A percentile compares a stretch with the other conserved stretches of the same genome.
These are phyloP conservation scores for Pristionchus maxplancki DNA, from an alignment of 2,888 invertebrate genomes.

Conservation along the genomic window DNA sequence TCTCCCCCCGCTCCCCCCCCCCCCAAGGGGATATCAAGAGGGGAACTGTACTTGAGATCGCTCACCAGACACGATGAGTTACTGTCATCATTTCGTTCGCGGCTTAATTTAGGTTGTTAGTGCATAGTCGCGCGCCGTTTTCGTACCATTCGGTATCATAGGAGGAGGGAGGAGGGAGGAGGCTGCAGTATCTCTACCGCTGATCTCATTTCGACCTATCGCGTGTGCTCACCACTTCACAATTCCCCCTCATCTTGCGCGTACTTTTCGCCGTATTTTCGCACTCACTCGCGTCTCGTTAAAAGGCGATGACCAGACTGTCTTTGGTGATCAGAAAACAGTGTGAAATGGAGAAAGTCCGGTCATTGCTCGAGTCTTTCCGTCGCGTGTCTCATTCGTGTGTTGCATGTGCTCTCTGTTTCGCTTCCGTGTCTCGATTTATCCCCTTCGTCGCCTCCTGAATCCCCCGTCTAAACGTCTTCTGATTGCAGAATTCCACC, in stretches of 20 bases:
- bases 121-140: not conserved
- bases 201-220: slow-evolving; percentile 32
- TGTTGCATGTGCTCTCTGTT: not conserved
- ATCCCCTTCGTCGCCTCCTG: not conserved
- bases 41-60: not conserved
- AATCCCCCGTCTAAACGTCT: not conserved
- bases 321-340: not conserved
- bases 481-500: slow-evolving; percentile 1
- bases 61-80: not conserved
- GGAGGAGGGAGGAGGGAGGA: not conserved
- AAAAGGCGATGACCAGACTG: too few species aligned
- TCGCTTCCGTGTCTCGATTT: not conserved
- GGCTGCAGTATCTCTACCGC: slow-evolving; percentile 9
- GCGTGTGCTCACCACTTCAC: slow-evolving; percentile 8
- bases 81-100: not conserved
- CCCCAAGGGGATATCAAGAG: not conserved
- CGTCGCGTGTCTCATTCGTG: not conserved
- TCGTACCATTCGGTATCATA: slow-evolving; percentile 44
- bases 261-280: slow-evolving; percentile 4
- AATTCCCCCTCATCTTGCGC: not conserved
- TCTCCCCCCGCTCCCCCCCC: not conserved
- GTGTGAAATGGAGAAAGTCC: not conserved
- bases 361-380: not conserved
- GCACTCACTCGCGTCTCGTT: not conserved
- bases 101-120: slow-evolving; percentile 26